Evolutionary conservation across 2,888 invertebrate genomes (phyloP), one percentile per base, ranked within the genome.

Genomic region (Coenonympha arcania): DNA sequence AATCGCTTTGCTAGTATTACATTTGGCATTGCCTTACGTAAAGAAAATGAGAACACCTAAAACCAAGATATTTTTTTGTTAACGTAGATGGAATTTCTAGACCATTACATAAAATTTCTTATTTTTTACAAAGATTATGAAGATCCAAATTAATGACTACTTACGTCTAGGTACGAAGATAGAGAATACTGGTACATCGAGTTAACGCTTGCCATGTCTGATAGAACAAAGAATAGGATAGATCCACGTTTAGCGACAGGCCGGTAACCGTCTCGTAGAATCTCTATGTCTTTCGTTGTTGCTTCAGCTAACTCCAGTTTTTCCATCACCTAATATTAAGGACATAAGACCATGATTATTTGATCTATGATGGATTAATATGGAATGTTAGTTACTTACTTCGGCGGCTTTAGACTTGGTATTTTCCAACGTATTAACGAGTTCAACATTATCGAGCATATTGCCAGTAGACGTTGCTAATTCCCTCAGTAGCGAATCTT

Each of bases 171-270:
- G 66, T 96, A 97, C 0, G 95, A 91, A 1, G 89, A 90, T 48
- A 97, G 80, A 0, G 96, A 95, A 75, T 96, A 96, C 68, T 97
- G 96, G 70, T 97, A 97, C 96, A 97, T 97, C 28, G 90, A 80
- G 74, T 95, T 95, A 2, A 97, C 93, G 0, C 89, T 89, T 0
- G 95, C 92, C 95, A 97, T 94, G 69, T 96, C 95, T 0, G 95
- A 91, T 15, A 97, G 81, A 0, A 96, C 95, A 71, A 96, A 97
- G 80, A 96, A 97, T 42, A 97, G 82, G 42, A 96, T 92, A 3
- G 96, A 95, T 4, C 96, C 96, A 44, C 96, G 89, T 62, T 90
- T 91, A 0, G 96, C 95, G 0, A 92, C 95, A 0, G 93, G 90
- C 20, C 95, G 88, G 79, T 97, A 97, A 0, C 93, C 94, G 62